These are phyloP conservation scores for Lepus timidus DNA, from an alignment of 2,113 vertebrate species.

Conservation along the genomic window DNA sequence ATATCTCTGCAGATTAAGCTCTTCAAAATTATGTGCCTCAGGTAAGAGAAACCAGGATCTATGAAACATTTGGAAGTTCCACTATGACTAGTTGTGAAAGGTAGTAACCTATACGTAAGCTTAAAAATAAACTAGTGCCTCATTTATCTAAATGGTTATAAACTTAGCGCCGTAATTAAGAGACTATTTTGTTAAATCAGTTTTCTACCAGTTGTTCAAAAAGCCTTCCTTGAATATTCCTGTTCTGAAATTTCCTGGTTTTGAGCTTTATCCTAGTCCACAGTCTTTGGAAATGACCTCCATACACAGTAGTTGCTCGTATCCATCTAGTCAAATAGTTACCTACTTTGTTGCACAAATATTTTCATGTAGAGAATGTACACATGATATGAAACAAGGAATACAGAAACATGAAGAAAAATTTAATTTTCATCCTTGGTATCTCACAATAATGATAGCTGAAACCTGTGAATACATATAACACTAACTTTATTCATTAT, in stretches of 20 bases:
- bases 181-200: not conserved
- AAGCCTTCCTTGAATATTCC: not conserved
- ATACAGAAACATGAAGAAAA: not conserved
- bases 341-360: not conserved
- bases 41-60: not conserved
- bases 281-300: not conserved
- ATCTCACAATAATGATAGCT: not conserved
- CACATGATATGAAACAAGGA: not conserved
- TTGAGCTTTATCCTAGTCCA: not conserved
- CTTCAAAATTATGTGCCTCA: not conserved
- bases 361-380: not conserved
- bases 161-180: not conserved
- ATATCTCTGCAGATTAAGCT: not conserved
- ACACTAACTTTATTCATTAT: too few relatives aligned
- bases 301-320: not conserved
- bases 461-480: not conserved
- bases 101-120: not conserved
- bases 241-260: not conserved
- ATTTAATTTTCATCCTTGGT: not conserved
- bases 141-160: not conserved
- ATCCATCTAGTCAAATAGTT: not conserved
- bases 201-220: not conserved
- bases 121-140: not conserved
- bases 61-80: not conserved
- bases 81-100: not conserved